Evolutionary conservation across 2,888 invertebrate species (phyloP), one percentile per base, ranked within the genome.

Genomic region (Scaptomyza caliginosa): DNA sequence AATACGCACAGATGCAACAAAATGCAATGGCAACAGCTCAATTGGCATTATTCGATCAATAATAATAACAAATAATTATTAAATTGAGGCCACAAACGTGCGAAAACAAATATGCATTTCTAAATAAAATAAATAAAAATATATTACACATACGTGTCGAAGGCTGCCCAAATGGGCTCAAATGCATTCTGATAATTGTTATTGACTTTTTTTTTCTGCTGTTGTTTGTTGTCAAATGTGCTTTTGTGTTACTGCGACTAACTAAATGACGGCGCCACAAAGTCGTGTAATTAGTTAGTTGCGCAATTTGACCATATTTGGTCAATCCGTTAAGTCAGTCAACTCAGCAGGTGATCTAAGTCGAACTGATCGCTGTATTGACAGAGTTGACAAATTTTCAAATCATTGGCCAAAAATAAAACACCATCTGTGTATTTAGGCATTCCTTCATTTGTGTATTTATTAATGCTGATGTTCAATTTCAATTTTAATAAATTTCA

Each of bases 81-180:
- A 46, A 51, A 70, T 63, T 60, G 63, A 80, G 85, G 85, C 81
- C 84, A 60, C 81, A 80, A 34, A 77, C 63, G 67, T 77, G 85
- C 68, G 57, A 81, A 80, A 74, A 74, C 36, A 58, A 38, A 52
- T 52, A 59, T 75, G 43, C 43, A 60, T 60, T 74, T 81, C 79
- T 59, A 71, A 56, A 46, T 50, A 45, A 40, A 65, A 65, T 34
- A 70, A 70, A 68, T 57, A 55, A 67, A 71, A 82, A 54, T 65
- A 82, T 75, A 82, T 71, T 84, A 86, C 81, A 82, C 67, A 73
- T 85, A 82, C 81, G 80, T 64, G 77, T 60, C 65, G 81, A 77
- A 86, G 84, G 86, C 63, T 76, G 58, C 28, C 59, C 52, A 58
- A 70, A 63, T 63, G 67, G 48, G 67, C 49, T 50, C 32, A 10